phyloP scores from a whole-genome alignment of 2,888 invertebrate species.

The Drosophila nigricruria region DNA sequence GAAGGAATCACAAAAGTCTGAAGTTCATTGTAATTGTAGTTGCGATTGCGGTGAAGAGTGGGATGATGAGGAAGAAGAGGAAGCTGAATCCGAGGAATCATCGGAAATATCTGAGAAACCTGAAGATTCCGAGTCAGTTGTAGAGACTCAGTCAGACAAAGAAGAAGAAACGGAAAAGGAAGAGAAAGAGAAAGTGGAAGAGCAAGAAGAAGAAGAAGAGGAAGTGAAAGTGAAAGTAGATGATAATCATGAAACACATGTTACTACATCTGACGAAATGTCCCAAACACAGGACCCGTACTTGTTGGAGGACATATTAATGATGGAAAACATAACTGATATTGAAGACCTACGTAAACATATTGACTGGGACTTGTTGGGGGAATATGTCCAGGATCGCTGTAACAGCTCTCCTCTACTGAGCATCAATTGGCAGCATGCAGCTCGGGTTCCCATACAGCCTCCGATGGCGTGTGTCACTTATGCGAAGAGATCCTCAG shows the following conservation, averaged over 20 bases:
- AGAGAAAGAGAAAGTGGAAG: too few species aligned
- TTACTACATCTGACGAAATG: neutral
- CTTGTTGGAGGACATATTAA: neutral
- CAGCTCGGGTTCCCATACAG: neutral
- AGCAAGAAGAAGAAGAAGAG: too few species aligned
- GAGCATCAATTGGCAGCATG: neutral
- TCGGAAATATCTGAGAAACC: too few species aligned
- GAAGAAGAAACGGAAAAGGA: too few species aligned
- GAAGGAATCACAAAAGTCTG: too few species aligned
- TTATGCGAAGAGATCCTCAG: neutral
- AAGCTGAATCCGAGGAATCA: neutral
- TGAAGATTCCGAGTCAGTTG: too few species aligned
- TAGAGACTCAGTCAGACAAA: too few species aligned
- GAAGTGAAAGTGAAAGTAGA: too few species aligned
- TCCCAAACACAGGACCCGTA: too few species aligned
- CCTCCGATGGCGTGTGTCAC: neutral
- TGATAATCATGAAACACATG: too few species aligned
- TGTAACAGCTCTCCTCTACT: neutral
- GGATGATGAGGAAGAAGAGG: neutral
- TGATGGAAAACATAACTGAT: accelerated
- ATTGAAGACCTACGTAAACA: accelerated
- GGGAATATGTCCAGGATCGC: neutral
- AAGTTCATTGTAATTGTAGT: too few species aligned
- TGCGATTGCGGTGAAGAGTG: too few species aligned
- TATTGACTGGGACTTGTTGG: neutral